Conservation (phyloP, 2,113 vertebrate species). For the Poecilia latipinna region DNA sequence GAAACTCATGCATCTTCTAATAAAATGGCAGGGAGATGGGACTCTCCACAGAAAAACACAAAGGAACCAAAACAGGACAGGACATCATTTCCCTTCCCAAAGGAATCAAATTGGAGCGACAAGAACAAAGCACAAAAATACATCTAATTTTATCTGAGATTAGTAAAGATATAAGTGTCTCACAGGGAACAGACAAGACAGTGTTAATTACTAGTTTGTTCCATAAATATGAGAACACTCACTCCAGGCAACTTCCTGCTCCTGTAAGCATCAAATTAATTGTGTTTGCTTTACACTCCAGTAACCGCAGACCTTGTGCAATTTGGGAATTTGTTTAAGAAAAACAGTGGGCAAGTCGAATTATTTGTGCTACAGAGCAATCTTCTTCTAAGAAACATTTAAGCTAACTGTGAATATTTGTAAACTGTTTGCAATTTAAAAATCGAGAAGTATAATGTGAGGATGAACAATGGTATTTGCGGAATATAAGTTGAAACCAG, state of each 20-base stretch:
- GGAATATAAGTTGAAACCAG: too few relatives aligned
- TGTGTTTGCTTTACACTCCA: slow-evolving; percentile 58
- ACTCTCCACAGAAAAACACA: slow-evolving; percentile 12
- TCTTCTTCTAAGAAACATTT: not conserved
- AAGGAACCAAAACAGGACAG: not conserved
- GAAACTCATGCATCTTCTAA: slow-evolving; percentile 15
- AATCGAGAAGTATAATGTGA: too few relatives aligned
- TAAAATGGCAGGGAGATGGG: slow-evolving; percentile 37
- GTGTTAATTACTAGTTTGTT: slow-evolving; percentile 45
- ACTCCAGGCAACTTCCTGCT: slow-evolving; percentile 54
- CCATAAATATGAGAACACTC: slow-evolving; percentile 42
- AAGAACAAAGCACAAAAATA: not conserved
- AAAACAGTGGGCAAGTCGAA: not conserved
- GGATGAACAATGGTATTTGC: not conserved
- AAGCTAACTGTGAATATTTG: not conserved
- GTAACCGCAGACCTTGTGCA: slow-evolving; percentile 41
- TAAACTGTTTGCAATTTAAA: not conserved
- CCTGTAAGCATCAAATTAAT: slow-evolving; percentile 47
- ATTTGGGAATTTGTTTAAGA: slow-evolving; percentile 40
- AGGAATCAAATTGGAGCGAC: not conserved
- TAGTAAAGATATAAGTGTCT: slow-evolving; percentile 37
- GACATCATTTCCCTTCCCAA: not conserved
- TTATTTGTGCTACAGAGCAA: not conserved
- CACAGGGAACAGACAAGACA: slow-evolving; percentile 22
- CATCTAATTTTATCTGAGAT: slow-evolving; percentile 10